These are phyloP conservation scores for Xiphorhynchus elegans DNA, from an alignment of 2,113 vertebrate species.

Conservation along the genomic window DNA sequence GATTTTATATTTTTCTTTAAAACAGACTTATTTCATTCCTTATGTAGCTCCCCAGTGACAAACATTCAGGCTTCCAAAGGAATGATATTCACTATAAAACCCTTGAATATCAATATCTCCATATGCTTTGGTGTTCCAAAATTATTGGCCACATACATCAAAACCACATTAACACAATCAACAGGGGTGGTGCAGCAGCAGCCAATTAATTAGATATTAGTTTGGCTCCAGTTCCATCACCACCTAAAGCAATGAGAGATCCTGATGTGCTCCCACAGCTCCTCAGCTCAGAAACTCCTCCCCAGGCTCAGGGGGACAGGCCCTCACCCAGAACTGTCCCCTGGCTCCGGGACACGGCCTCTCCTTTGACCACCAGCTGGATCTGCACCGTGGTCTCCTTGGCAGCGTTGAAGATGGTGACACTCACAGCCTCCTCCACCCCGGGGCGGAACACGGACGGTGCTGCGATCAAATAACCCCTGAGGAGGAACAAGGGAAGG, in stretches of 20 bases:
- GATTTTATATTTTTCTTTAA: neutral
- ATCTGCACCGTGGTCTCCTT: conserved; percentile 86
- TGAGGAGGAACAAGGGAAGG: conserved; percentile 32
- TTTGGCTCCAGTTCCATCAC: neutral
- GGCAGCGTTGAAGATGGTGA: conserved; percentile 87
- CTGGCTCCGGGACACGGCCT: conserved; percentile 80
- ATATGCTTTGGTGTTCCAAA: neutral
- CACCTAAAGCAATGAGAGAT: neutral
- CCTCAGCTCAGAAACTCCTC: neutral
- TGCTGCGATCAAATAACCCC: conserved; percentile 88
- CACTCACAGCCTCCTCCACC: conserved; percentile 86
- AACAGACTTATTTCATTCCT: neutral
- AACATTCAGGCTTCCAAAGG: neutral
- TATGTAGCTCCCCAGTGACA: neutral
- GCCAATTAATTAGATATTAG: neutral
- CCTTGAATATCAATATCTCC: neutral
- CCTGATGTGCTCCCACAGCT: accelerated
- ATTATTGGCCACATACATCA: neutral
- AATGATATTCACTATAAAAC: neutral
- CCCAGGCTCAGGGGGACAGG: neutral
- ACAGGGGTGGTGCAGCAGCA: neutral
- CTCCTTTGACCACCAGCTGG: conserved; percentile 87
- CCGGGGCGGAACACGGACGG: conserved; percentile 89
- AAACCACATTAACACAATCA: neutral
- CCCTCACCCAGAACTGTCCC: conserved; percentile 83